Evolutionary conservation across 1,140 invertebrate species (phyloP).

Genomic region (Habropoda laboriosa): DNA sequence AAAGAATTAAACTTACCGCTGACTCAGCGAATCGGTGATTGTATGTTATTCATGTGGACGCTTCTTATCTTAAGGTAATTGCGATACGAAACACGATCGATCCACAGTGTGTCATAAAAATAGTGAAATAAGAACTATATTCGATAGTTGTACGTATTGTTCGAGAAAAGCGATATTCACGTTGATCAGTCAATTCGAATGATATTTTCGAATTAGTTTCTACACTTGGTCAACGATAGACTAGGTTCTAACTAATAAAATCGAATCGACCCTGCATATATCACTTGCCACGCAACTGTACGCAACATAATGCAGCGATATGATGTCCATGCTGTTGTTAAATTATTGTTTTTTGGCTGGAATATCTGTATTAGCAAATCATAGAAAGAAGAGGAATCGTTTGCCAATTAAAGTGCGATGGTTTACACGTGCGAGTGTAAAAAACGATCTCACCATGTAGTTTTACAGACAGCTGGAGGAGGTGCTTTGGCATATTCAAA

Average conservation of each 20-base stretch:
- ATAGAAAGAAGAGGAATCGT: constrained; percentile 15
- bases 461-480: neutral
- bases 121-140: constrained; percentile 20
- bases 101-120: constrained; percentile 29
- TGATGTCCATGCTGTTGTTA: constrained; percentile 25
- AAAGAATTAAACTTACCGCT: neutral
- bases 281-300: constrained; percentile 20
- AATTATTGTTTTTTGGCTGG: constrained; percentile 6
- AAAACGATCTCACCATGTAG: constrained; percentile 25
- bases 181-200: neutral
- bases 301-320: constrained; percentile 25
- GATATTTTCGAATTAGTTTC: neutral
- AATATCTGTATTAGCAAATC: neutral
- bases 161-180: constrained; percentile 9
- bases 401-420: neutral
- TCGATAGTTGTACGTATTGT: constrained; percentile 11
- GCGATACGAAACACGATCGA: constrained; percentile 38
- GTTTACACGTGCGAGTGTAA: constrained; percentile 2
- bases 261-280: neutral
- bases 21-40: neutral
- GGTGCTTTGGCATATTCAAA: constrained; percentile 19
- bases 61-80: constrained; percentile 29
- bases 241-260: neutral
- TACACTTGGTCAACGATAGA: neutral
- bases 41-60: constrained; percentile 27